Percentiles rank a stretch among this genome's conserved stretches.
Evolutionary conservation across 1,140 invertebrate species (phyloP).

Genomic region (Potamilus streckersoni): DNA sequence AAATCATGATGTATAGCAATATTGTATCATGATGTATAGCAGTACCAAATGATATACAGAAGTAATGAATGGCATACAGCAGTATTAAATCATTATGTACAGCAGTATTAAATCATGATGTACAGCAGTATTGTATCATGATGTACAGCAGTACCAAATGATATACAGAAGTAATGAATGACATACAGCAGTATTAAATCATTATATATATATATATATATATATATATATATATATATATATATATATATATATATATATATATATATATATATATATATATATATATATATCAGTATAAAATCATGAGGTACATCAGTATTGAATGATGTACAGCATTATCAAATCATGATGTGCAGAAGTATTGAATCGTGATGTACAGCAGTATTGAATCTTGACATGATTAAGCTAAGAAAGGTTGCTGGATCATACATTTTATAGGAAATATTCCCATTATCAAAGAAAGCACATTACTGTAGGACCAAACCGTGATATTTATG

Average conservation of each 20-base stretch:
- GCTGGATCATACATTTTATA: not conserved
- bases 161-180: not conserved
- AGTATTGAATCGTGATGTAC: not conserved
- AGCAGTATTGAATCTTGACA: not conserved
- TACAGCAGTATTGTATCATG: too few species aligned
- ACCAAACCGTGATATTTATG: not conserved
- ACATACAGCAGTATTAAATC: not conserved
- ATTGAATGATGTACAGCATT: not conserved
- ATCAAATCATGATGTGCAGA: not conserved
- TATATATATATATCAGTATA: too few species aligned
- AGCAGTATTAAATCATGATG: not conserved
- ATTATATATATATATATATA: too few species aligned
- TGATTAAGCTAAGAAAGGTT: not conserved
- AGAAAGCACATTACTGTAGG: not conserved
- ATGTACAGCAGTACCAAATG: too few species aligned
- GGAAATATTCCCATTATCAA: not conserved
- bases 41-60: not conserved
- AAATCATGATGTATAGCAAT: not conserved
- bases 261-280: too few species aligned
- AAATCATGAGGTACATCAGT: not conserved
- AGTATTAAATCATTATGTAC: not conserved
- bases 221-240: too few species aligned
- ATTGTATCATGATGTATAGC: not conserved
- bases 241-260: too few species aligned
- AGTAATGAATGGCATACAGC: too few species aligned